Evolutionary conservation across 2,888 invertebrate species (phyloP).

Genomic region (Trilocha varians): DNA sequence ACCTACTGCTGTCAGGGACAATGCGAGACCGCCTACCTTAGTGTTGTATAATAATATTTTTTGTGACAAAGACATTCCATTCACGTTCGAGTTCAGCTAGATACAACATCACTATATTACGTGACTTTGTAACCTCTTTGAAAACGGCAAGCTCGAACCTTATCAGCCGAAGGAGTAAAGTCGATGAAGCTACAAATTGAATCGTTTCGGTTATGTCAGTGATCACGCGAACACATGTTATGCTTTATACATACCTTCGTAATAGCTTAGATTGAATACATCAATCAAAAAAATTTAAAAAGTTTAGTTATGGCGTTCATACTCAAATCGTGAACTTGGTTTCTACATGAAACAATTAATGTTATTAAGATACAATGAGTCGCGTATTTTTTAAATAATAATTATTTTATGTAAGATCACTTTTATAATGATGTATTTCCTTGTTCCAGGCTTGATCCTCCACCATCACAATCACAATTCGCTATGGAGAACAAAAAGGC

Average conservation of each 20-base stretch:
- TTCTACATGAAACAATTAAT: too few species aligned
- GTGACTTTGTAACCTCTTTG: conserved; percentile 23
- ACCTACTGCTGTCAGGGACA: too few species aligned
- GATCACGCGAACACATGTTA: conserved; percentile 22
- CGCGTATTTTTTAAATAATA: too few species aligned
- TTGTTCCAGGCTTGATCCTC: conserved; percentile 81
- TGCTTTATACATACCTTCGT: conserved; percentile 10
- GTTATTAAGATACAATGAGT: too few species aligned
- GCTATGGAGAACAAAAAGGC: conserved; percentile 79
- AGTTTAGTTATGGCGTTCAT: too few species aligned
- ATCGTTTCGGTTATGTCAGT: conserved; percentile 31
- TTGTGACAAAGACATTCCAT: neutral
- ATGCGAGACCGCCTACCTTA: too few species aligned
- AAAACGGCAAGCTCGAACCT: conserved; percentile 19
- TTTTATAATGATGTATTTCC: conserved; percentile 14
- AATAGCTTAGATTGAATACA: conserved; percentile 10
- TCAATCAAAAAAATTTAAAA: too few species aligned
- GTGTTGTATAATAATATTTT: conserved; percentile 13
- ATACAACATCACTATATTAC: conserved; percentile 19
- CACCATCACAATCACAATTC: conserved; percentile 74
- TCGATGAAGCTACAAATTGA: conserved; percentile 45
- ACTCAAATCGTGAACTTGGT: too few species aligned
- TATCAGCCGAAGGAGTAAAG: conserved; percentile 42
- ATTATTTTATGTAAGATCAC: too few species aligned
- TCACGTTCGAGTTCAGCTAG: conserved; percentile 13